These are phyloP conservation scores for Discoglossus pictus DNA, from an alignment of 2,797 vertebrate genomes.

Conservation along the genomic window DNA sequence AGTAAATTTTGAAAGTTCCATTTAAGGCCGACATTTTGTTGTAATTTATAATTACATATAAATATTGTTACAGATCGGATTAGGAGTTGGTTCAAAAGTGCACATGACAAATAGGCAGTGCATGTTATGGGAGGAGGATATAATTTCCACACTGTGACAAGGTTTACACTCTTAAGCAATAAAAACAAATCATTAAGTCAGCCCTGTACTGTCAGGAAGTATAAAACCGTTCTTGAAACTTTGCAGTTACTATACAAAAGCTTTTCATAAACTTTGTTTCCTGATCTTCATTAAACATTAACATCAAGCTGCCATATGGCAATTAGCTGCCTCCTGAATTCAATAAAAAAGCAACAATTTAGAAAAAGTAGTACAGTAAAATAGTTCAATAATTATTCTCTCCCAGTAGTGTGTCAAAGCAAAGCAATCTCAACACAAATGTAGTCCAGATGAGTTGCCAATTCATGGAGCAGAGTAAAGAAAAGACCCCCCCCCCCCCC, in stretches of 20 bases:
- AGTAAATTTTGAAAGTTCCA: too few species aligned
- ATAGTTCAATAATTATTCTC: conserved; percentile 73
- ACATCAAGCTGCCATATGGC: conserved; percentile 78
- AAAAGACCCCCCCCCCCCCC: conserved; percentile 69
- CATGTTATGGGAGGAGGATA: conserved; percentile 82
- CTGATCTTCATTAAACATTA: conserved; percentile 87
- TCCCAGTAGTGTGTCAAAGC: conserved; percentile 71
- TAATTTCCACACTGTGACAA: conserved; percentile 92
- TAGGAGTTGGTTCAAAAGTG: too few species aligned
- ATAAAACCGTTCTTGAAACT: conserved; percentile 81
- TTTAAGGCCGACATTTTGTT: too few species aligned
- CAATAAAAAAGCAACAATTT: conserved; percentile 80
- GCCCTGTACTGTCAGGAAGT: conserved; percentile 86
- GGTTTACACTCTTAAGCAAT: conserved; percentile 93
- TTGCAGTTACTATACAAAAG: conserved; percentile 74
- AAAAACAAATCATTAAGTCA: conserved; percentile 92
- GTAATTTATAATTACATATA: too few species aligned
- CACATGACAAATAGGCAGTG: conserved; percentile 74
- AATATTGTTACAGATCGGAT: too few species aligned
- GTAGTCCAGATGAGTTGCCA: conserved; percentile 76
- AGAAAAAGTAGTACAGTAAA: conserved; percentile 68
- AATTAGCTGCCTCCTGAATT: conserved; percentile 85
- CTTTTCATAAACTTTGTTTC: conserved; percentile 80
- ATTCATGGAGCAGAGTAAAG: conserved; percentile 54
- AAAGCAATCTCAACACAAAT: conserved; percentile 74